Evolutionary conservation across 2,888 invertebrate species (phyloP).

Genomic region (Stenolophus ochropezus): DNA sequence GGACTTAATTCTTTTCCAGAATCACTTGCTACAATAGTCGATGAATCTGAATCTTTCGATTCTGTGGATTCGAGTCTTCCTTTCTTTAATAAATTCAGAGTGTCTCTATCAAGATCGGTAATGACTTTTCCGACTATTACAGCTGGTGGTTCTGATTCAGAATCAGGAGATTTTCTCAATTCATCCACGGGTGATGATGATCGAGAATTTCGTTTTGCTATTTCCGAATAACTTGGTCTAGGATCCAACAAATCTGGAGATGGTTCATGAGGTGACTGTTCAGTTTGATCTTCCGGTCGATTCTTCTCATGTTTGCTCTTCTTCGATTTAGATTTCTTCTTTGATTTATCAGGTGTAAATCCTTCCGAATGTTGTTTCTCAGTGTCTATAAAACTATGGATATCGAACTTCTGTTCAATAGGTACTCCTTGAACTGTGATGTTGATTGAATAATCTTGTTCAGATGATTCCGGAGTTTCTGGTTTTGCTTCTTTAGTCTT

Average conservation of each 20-base stretch:
- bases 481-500: constrained; percentile 33
- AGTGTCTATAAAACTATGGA: constrained; percentile 65
- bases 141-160: constrained; percentile 63
- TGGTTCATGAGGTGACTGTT: constrained; percentile 56
- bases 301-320: constrained; percentile 57
- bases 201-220: constrained; percentile 67
- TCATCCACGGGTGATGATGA: constrained; percentile 66
- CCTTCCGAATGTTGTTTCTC: constrained; percentile 63
- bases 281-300: constrained; percentile 63
- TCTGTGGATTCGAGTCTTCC: background rate
- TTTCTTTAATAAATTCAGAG: constrained; percentile 60
- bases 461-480: constrained; percentile 57
- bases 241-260: constrained; percentile 64
- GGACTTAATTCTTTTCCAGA: constrained; percentile 48
- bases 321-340: constrained; percentile 55
- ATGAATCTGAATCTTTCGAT: constrained; percentile 55
- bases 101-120: constrained; percentile 67
- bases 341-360: constrained; percentile 62
- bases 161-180: constrained; percentile 54
- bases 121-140: constrained; percentile 67
- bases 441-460: constrained; percentile 54
- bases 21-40: constrained; percentile 48
- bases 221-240: constrained; percentile 69
- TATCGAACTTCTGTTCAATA: constrained; percentile 64
- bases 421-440: constrained; percentile 66